These are phyloP conservation scores for Chinchilla lanigera DNA, from an alignment of 2,113 vertebrate species.

Conservation along the genomic window DNA sequence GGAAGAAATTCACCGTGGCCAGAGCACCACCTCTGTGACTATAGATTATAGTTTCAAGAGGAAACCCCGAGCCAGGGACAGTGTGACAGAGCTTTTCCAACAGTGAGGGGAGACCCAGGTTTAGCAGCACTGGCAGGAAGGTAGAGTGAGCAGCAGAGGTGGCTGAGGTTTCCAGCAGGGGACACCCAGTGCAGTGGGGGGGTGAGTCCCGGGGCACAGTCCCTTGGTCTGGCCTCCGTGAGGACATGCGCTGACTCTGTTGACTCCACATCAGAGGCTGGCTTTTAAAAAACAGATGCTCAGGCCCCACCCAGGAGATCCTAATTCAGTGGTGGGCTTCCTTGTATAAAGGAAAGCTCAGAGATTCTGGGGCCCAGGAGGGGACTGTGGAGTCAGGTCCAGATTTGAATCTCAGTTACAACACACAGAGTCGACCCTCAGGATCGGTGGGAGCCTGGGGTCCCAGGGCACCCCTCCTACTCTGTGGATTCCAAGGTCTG, in stretches of 20 bases:
- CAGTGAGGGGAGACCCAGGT: not conserved
- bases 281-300: not conserved
- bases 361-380: not conserved
- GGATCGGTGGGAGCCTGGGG: not conserved
- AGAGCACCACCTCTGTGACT: not conserved
- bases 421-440: not conserved
- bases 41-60: no score
- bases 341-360: not conserved
- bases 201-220: no score
- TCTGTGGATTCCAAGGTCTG: not conserved
- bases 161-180: not conserved
- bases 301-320: not conserved
- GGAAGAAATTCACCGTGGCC: not conserved
- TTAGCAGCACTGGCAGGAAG: not conserved
- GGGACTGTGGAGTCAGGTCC: not conserved
- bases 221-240: not conserved
- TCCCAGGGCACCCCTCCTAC: not conserved
- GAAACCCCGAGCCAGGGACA: not conserved
- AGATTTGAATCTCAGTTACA: not conserved
- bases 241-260: not conserved
- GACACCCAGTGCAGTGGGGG: no score
- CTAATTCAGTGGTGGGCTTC: not conserved
- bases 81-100: not conserved
- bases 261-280: not conserved
- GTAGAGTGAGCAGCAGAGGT: not conserved